Conservation (phyloP, 2,797 vertebrate genomes). For the Morus bassanus region DNA sequence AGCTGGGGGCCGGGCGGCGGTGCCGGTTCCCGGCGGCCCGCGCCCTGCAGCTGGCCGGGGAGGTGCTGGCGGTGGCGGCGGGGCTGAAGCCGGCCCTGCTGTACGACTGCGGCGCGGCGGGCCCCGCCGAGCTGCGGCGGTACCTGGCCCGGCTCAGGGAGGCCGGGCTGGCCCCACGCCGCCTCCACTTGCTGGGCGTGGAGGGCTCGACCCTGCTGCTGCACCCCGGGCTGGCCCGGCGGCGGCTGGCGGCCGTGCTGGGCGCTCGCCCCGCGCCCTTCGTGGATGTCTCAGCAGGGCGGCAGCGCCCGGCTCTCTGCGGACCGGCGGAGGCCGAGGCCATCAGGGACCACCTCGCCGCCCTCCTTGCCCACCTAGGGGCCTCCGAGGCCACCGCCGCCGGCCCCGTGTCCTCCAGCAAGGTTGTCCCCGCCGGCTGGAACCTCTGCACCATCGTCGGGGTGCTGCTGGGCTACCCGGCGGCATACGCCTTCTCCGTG, state of each 20-base stretch:
- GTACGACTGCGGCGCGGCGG: conserved; percentile 81
- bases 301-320: conserved; percentile 54
- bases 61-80: conserved; percentile 82
- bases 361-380: conserved; percentile 73
- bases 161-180: conserved; percentile 66
- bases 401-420: conserved; percentile 48
- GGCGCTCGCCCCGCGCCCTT: conserved; percentile 40
- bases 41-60: conserved; percentile 76
- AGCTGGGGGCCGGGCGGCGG: neutral
- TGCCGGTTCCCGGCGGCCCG: neutral
- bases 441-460: conserved; percentile 90
- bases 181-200: conserved; percentile 78
- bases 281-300: conserved; percentile 79
- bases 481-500: conserved; percentile 83
- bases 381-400: neutral
- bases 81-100: conserved; percentile 88
- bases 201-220: conserved; percentile 78
- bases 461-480: conserved; percentile 88
- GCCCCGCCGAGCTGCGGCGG: conserved; percentile 73
- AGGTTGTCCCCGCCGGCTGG: conserved; percentile 73
- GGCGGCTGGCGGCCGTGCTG: conserved; percentile 70
- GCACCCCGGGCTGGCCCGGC: conserved; percentile 55
- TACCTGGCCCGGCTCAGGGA: conserved; percentile 79
- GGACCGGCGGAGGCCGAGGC: conserved; percentile 2
- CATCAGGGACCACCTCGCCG: conserved; percentile 51